Evolutionary conservation across 1,140 invertebrate genomes (phyloP).

Genomic region (Sipha flava): DNA sequence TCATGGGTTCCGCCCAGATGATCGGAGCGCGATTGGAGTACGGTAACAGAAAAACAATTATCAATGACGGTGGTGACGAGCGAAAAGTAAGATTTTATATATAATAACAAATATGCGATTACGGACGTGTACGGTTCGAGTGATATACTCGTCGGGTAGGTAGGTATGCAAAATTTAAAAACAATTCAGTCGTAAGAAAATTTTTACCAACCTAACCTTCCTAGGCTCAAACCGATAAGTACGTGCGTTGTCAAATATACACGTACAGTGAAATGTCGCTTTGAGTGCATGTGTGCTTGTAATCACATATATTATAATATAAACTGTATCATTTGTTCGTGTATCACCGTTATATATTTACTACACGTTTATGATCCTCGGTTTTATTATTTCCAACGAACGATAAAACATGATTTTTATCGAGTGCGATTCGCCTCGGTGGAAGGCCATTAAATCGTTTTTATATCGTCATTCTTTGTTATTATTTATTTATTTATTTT

Average conservation of each 20-base stretch:
- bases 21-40: neutral
- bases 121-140: too few species aligned
- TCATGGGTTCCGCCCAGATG: constrained; percentile 28
- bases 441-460: neutral
- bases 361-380: too few species aligned
- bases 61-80: neutral
- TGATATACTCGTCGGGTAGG: too few species aligned
- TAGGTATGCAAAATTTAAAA: too few species aligned
- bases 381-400: neutral
- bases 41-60: neutral
- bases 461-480: neutral
- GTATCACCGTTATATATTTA: too few species aligned
- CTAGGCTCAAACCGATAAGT: too few species aligned
- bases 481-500: neutral
- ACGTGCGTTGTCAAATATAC: too few species aligned
- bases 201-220: too few species aligned
- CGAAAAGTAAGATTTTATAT: neutral
- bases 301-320: neutral
- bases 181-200: too few species aligned
- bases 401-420: neutral
- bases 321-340: neutral
- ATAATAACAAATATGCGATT: neutral
- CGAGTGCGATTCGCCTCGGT: neutral
- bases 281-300: too few species aligned
- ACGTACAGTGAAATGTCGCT: too few species aligned